phyloP scores from a whole-genome alignment of 1,140 invertebrate genomes.

The Trachymyrmex septentrionalis region DNA sequence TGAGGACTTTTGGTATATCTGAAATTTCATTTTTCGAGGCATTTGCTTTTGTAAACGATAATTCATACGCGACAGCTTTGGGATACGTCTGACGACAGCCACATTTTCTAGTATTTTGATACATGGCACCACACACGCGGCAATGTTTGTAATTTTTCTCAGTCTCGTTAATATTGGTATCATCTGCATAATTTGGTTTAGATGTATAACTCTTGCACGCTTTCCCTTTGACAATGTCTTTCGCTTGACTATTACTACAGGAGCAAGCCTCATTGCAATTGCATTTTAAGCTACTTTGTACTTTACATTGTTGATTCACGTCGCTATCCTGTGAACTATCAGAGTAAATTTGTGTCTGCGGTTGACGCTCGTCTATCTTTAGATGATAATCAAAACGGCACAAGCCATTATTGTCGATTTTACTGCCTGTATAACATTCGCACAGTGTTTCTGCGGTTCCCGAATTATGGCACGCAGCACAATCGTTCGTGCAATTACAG shows the following conservation, averaged over 20 bases:
- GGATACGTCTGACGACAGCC: constrained; percentile 79
- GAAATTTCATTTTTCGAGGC: constrained; percentile 43
- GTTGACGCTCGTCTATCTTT: constrained; percentile 45
- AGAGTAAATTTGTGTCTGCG: constrained; percentile 26
- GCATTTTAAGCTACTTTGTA: constrained; percentile 70
- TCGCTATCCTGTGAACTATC: constrained; percentile 26
- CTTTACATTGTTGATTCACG: constrained; percentile 60
- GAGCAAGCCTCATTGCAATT: constrained; percentile 74
- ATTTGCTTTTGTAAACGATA: constrained; percentile 79
- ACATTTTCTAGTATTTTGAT: constrained; percentile 77
- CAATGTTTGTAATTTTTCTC: constrained; percentile 77
- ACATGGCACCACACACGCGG: constrained; percentile 78
- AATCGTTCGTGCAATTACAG: constrained; percentile 69
- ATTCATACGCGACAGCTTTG: constrained; percentile 84
- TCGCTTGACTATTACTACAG: constrained; percentile 66
- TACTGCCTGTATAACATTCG: constrained; percentile 26
- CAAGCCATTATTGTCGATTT: constrained; percentile 23
- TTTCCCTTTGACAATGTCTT: constrained; percentile 15
- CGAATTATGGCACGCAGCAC: constrained; percentile 63
- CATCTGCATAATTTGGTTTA: constrained; percentile 52
- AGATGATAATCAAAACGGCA: neutral
- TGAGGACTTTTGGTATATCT: constrained; percentile 57
- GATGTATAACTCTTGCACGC: constrained; percentile 15
- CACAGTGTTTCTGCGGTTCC: constrained; percentile 5
- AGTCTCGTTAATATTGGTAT: constrained; percentile 33